Base-by-base conservation (phyloP, 2,113 vertebrate genomes). In the Leuciscus idus region DNA sequence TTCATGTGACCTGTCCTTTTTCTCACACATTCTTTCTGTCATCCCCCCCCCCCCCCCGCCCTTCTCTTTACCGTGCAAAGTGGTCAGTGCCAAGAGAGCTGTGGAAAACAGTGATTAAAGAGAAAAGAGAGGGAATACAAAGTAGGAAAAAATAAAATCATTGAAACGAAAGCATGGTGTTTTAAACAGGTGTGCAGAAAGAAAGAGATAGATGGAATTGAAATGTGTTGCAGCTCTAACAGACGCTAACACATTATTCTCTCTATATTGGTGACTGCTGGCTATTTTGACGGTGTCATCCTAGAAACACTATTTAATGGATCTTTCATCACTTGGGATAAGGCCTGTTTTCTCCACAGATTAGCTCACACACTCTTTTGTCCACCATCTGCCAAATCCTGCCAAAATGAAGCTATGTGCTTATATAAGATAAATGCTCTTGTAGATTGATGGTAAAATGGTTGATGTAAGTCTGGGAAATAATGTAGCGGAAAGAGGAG, bases 91-190 rank as follows among this genome's bases (percentile, higher is more conserved):
- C 90, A 89, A 82, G 88, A 92, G 91, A 93, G 91, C 91, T 89
- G 88, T 84, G 90, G 0, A 55, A 19, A 88, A 91, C 88, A 92
- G 88, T 90, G 90, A 91, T 92, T 92, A 90, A 90, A 92, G 87
- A 88, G 43, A 72, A 23, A 15, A 81, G 66, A 76, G 61, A 59
- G 8, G 26, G 55, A 57, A 28, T 57, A 28, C 19, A 55, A 59
- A 48, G 33, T 7, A 62, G 59, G 72, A 83, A 50, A 28, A 75
- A 13, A 36, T 50, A 50, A 50, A 75, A 19, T 74, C 23, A 57
- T 78, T 4, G 4, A 78, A 26, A 26, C 26, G 26, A 26, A 59
- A 39, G 19, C 52, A 79, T 59, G 15, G 19, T 7, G 19, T 78
- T 36, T 52, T 6, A 39, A 66, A 61, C 28, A 62, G 55, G 46